Evolutionary conservation across 2,113 vertebrate species (phyloP), one percentile per base, ranked within the genome.

Genomic region (Neogale vison): DNA sequence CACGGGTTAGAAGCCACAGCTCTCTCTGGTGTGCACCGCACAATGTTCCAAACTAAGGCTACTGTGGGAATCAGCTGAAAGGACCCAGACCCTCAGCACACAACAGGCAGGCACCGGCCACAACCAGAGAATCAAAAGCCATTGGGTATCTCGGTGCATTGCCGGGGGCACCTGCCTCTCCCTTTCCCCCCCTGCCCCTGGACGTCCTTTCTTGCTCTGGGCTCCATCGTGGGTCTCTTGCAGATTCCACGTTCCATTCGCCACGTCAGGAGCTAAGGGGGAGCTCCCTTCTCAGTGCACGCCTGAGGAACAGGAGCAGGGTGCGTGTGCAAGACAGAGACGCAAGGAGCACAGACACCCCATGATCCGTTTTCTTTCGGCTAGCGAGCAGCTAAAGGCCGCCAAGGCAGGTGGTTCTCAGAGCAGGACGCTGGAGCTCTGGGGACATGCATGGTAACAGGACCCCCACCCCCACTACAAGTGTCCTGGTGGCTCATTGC

Each of bases 71-170:
- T 29, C 26, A 5, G 26, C 61, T 29, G 13, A 13, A 4, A 29
- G 6, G 26, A 63, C 59, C 29, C 59, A 63, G 20, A 13, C 4
- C 6, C 26, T 3, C 63, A 3, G 11, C 63, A n/a, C 1, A 1
- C 6, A 9, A 23, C 83, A 69, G 42, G 12, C 8, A 13, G 45
- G 3, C 3, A 31, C n/a, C 50, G 4, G 29, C 15, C 34, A 7
- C 47, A 55, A 52, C 3, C 9, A 8, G 20, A 69, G 34, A n/a
- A n/a, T 12, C 17, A 31, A 47, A 12, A 24, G 9, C 5, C 47
- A 8, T 7, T 11, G 31, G 7, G 15, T 18, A 10, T 34, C 3
- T 1, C 0, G 1, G 1, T 10, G 9, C 29, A 7, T n/a, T 12
- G 18, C 20, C 5, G 8, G 8, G 3, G 47, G 26, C 21, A 8